A percentile compares a stretch with the other conserved stretches of the same genome.
These are phyloP conservation scores for Bradypodion pumilum DNA, from an alignment of 2,797 vertebrate genomes.

Conservation along the genomic window DNA sequence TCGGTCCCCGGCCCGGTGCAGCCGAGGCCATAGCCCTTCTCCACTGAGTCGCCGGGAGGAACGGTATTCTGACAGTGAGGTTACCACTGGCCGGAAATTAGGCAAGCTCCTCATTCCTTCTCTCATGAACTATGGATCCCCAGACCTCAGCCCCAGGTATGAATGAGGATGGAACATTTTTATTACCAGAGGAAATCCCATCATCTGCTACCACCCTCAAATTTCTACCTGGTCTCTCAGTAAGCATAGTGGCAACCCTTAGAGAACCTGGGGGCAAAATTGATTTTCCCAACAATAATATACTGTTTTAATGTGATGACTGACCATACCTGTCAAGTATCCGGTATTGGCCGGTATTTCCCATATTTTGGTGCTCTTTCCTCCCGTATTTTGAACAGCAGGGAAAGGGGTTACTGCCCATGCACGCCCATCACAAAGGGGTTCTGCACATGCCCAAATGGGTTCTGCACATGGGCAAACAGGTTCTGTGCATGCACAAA, in stretches of 20 bases:
- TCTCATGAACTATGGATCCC: conserved; percentile 80
- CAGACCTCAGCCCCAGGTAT: conserved; percentile 92
- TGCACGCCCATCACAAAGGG: too few relatives aligned
- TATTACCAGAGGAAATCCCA: neutral
- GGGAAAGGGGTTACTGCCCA: too few relatives aligned
- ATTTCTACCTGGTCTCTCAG: neutral
- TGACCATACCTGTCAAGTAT: too few relatives aligned
- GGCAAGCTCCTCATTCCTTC: conserved; percentile 87
- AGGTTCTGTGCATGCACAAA: too few relatives aligned
- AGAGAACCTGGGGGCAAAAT: neutral
- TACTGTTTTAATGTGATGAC: neutral
- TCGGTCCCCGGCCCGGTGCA: conserved; percentile 78
- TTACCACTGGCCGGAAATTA: conserved; percentile 68
- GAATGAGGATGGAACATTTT: conserved; percentile 6
- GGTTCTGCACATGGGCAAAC: too few relatives aligned
- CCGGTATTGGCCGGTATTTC: too few relatives aligned
- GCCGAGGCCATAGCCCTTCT: conserved; percentile 74
- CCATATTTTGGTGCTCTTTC: too few relatives aligned
- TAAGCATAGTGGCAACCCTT: neutral
- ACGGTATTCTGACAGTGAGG: conserved; percentile 45
- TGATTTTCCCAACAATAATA: neutral
- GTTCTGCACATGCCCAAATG: too few relatives aligned
- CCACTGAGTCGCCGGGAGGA: conserved; percentile 66
- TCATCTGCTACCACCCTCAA: neutral
- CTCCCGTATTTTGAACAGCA: too few relatives aligned